Percentiles rank a stretch among this genome's conserved stretches.
Conservation (phyloP, 2,113 vertebrate genomes). For the Cariama cristata region DNA sequence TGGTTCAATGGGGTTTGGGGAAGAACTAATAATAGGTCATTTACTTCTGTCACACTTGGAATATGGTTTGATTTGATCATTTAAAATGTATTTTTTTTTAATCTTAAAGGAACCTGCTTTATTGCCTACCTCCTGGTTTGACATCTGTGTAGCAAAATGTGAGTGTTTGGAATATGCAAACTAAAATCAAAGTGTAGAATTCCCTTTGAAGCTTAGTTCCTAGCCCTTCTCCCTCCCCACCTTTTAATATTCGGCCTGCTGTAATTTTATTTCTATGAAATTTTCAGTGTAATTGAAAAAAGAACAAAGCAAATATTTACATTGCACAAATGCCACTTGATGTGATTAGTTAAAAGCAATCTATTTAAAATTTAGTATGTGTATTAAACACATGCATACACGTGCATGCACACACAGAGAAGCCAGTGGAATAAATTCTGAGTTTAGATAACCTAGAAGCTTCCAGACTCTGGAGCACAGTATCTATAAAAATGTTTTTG, state of each 20-base stretch:
- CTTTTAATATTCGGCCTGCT: conserved; percentile 23
- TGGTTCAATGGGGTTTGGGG: conserved; percentile 16
- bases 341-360: conserved; percentile 54
- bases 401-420: neutral
- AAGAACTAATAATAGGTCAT: neutral
- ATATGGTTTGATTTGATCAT: neutral
- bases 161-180: conserved; percentile 1
- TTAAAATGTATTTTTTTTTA: neutral
- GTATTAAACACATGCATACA: neutral
- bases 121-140: conserved; percentile 41
- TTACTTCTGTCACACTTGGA: conserved; percentile 24
- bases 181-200: conserved; percentile 4
- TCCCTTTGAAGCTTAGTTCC: conserved; percentile 26
- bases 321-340: conserved; percentile 33
- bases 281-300: conserved; percentile 51
- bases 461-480: neutral
- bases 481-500: neutral
- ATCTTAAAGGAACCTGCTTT: conserved; percentile 17
- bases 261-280: conserved; percentile 38
- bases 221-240: neutral
- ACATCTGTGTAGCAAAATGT: conserved; percentile 41
- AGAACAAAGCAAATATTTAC: conserved; percentile 70
- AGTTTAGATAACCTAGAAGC: neutral
- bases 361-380: conserved; percentile 46
- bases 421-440: neutral